Percentiles rank a stretch among this genome's conserved stretches.
These are phyloP conservation scores for Poeciliopsis gracilis DNA, from an alignment of 2,797 vertebrate species.

Conservation along the genomic window DNA sequence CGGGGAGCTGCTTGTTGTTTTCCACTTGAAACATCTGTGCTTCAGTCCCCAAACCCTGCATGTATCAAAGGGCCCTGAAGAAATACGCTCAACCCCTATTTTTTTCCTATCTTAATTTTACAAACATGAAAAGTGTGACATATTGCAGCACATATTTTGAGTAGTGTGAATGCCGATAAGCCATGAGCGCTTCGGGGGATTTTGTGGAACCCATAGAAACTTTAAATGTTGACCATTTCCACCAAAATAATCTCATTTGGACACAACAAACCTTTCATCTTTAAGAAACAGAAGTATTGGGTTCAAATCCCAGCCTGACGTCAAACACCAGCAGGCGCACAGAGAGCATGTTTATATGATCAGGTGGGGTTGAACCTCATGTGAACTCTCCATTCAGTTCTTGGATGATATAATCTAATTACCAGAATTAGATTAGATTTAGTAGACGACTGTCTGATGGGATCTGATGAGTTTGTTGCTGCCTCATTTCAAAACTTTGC, in stretches of 20 bases:
- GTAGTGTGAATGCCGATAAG: background rate
- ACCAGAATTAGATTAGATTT: too few species aligned
- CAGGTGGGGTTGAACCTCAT: too few species aligned
- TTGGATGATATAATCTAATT: too few species aligned
- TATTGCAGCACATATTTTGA: background rate
- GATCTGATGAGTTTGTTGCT: too few species aligned
- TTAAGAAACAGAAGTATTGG: too few species aligned
- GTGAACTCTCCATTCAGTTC: too few species aligned
- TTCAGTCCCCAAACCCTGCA: background rate
- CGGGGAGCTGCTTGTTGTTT: background rate
- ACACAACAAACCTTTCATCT: background rate
- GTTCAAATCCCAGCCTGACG: too few species aligned
- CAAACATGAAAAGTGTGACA: background rate
- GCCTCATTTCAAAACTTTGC: too few species aligned
- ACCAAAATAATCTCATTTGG: background rate
- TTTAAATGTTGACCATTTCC: background rate
- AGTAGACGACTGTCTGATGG: too few species aligned
- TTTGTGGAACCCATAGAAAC: background rate
- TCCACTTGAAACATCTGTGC: constrained; percentile 1
- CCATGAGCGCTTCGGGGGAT: background rate
- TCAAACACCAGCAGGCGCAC: too few species aligned
- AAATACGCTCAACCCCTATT: background rate
- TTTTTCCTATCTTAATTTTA: background rate
- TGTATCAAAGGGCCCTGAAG: background rate
- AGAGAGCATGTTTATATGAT: too few species aligned